These are phyloP conservation scores for Hydrotaea cyrtoneurina DNA, from an alignment of 2,888 invertebrate genomes.

Conservation along the genomic window DNA sequence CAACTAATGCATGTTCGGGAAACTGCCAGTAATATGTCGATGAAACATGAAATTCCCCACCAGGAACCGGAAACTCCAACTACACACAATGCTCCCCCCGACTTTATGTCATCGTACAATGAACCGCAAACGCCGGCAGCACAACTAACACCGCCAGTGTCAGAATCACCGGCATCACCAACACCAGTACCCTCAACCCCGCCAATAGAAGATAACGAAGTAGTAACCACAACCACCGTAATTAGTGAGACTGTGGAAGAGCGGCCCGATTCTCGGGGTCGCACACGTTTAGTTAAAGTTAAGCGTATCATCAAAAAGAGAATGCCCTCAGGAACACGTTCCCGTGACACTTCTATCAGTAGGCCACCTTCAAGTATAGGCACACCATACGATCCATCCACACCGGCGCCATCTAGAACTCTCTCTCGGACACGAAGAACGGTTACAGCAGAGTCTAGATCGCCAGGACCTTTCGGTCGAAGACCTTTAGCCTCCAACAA, in stretches of 20 bases:
- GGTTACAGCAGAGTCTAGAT: constrained; percentile 70
- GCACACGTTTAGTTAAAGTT: constrained; percentile 77
- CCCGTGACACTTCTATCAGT: constrained; percentile 76
- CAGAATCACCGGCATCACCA: constrained; percentile 53
- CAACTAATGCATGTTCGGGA: constrained; percentile 77
- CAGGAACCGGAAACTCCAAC: constrained; percentile 68
- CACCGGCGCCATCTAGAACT: constrained; percentile 53
- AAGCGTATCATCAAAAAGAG: constrained; percentile 77
- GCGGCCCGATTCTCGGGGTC: constrained; percentile 77
- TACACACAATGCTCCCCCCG: constrained; percentile 61
- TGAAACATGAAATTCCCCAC: constrained; percentile 50
- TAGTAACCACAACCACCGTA: constrained; percentile 69
- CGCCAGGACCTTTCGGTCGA: constrained; percentile 69
- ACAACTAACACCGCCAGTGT: neutral
- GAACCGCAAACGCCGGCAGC: neutral
- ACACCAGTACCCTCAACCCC: constrained; percentile 55
- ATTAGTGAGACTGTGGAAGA: constrained; percentile 75
- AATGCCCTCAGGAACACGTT: constrained; percentile 77
- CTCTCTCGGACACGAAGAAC: constrained; percentile 65
- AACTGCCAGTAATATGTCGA: constrained; percentile 74
- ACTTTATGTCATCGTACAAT: neutral
- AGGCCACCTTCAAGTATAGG: constrained; percentile 69
- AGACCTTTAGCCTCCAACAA: constrained; percentile 42
- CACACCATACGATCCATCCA: constrained; percentile 45
- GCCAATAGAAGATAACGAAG: constrained; percentile 33